phyloP scores from a whole-genome alignment of 2,888 invertebrate genomes.

The Hololepta plana region DNA sequence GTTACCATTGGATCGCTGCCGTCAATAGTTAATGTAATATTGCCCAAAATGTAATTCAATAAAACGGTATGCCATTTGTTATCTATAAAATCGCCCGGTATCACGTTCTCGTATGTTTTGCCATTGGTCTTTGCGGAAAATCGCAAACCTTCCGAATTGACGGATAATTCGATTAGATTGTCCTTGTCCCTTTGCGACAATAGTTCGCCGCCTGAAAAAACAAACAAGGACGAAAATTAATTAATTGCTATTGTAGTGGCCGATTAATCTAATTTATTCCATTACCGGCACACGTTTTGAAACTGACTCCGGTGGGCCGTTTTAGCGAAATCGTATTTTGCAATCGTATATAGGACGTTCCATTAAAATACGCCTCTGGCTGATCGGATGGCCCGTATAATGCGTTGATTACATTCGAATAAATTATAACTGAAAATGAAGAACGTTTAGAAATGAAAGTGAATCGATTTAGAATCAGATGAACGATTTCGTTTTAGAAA shows the following conservation, averaged over 20 bases:
- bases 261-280: too few species aligned
- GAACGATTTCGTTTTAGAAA: too few species aligned
- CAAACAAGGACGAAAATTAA: constrained; percentile 2
- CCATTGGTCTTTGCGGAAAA: constrained; percentile 28
- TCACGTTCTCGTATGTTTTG: constrained; percentile 35
- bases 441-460: too few species aligned
- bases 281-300: constrained; percentile 57
- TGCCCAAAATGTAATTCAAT: constrained; percentile 40
- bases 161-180: constrained; percentile 21
- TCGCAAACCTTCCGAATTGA: constrained; percentile 28
- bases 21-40: constrained; percentile 34
- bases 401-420: too few species aligned
- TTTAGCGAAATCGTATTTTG: constrained; percentile 56
- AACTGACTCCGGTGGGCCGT: constrained; percentile 66
- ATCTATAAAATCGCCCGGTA: constrained; percentile 52
- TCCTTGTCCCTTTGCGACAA: constrained; percentile 50
- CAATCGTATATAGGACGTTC: constrained; percentile 57
- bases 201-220: constrained; percentile 42
- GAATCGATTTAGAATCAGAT: too few species aligned
- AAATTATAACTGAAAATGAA: too few species aligned
- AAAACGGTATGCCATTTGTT: constrained; percentile 68
- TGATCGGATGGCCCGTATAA: constrained; percentile 37
- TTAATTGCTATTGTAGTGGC: neutral
- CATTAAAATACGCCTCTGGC: constrained; percentile 72
- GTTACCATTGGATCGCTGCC: constrained; percentile 37